Conservation (phyloP, 2,888 invertebrate genomes). For the Amphipoea lucens region DNA sequence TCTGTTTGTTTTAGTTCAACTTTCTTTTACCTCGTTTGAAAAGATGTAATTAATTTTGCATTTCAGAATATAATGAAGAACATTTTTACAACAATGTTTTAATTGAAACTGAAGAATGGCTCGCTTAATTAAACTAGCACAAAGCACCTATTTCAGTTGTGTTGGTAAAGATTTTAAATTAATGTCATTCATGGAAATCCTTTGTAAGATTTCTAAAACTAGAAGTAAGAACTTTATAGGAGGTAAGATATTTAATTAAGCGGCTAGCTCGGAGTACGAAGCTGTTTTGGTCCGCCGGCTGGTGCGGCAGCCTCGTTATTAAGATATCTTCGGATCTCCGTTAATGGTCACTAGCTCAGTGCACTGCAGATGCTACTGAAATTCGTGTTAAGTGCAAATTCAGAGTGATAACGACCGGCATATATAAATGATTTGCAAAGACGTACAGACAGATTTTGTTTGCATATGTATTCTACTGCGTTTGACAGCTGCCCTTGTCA, state of each 20-base stretch:
- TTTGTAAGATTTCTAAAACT: slow-evolving; percentile 32
- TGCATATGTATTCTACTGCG: slow-evolving; percentile 41
- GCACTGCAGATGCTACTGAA: slow-evolving; percentile 59
- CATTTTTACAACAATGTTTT: slow-evolving; percentile 22
- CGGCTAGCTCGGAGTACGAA: slow-evolving; percentile 15
- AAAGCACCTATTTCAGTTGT: slow-evolving; percentile 9
- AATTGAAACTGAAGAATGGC: neutral
- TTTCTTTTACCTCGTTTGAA: neutral
- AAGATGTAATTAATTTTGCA: slow-evolving; percentile 2
- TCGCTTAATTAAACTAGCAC: slow-evolving; percentile 24
- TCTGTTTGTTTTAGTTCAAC: slow-evolving; percentile 28
- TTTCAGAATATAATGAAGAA: slow-evolving; percentile 12
- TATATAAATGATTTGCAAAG: slow-evolving; percentile 62
- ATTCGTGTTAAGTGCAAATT: slow-evolving; percentile 47
- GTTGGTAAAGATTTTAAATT: slow-evolving; percentile 23
- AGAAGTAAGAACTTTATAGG: slow-evolving; percentile 25
- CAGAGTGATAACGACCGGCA: slow-evolving; percentile 59
- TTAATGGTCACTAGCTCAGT: slow-evolving; percentile 61
- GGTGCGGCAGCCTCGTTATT: slow-evolving; percentile 54
- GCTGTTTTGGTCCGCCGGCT: slow-evolving; percentile 36
- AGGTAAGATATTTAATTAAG: slow-evolving; percentile 57
- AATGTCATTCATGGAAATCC: slow-evolving; percentile 15
- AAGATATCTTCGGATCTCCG: slow-evolving; percentile 60
- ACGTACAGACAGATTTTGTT: slow-evolving; percentile 14
- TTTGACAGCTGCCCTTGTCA: slow-evolving; percentile 38